Conservation (phyloP, 2,888 invertebrate genomes). For the Mimachlamys varia region DNA sequence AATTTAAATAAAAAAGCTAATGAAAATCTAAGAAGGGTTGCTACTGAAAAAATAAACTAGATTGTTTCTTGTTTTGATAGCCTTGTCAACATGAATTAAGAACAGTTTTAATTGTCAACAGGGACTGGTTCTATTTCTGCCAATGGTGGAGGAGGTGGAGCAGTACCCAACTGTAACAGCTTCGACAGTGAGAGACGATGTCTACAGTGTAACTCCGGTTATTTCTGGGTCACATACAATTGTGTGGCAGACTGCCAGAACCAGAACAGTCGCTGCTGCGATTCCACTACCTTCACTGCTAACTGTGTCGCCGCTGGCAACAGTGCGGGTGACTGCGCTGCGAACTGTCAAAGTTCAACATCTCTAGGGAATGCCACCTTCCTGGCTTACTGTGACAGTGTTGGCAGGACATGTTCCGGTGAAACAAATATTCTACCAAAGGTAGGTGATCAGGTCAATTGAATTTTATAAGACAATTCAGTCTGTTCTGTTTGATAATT, state of each 20-base stretch:
- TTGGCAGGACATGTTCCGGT: constrained; percentile 38
- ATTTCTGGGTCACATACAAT: constrained; percentile 56
- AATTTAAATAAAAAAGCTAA: too few species aligned
- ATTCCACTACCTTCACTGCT: constrained; percentile 1
- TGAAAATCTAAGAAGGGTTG: too few species aligned
- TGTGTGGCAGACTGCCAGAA: constrained; percentile 51
- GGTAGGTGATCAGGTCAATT: too few species aligned
- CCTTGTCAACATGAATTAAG: background rate
- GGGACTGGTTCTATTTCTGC: constrained; percentile 62
- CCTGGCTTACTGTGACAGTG: constrained; percentile 11
- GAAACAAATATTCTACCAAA: constrained; percentile 40
- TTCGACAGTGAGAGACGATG: constrained; percentile 61
- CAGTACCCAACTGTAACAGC: constrained; percentile 59
- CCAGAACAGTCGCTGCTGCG: constrained; percentile 44
- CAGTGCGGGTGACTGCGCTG: background rate
- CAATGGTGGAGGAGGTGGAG: constrained; percentile 64
- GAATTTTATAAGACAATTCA: too few species aligned
- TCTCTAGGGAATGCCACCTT: background rate
- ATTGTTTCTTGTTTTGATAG: background rate
- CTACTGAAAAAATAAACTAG: too few species aligned
- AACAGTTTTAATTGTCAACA: constrained; percentile 43
- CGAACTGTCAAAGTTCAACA: background rate
- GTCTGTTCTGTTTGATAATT: too few species aligned
- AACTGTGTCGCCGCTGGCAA: background rate
- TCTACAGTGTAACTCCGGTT: constrained; percentile 51